A percentile compares a stretch with the other conserved stretches of the same genome.
Evolutionary conservation across 2,888 invertebrate genomes (phyloP).

Genomic region (Dusona sp.): DNA sequence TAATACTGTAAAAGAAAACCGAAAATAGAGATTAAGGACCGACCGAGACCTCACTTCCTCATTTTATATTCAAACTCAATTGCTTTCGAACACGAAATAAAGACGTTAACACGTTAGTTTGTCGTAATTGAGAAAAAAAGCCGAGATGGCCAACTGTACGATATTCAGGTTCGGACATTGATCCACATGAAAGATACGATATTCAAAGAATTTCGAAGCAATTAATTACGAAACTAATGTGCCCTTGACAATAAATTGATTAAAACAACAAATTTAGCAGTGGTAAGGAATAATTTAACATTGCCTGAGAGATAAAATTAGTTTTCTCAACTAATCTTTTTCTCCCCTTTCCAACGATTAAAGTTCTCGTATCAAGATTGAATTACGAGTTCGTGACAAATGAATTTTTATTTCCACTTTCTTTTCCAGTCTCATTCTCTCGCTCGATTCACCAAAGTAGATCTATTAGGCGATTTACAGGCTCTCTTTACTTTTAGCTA

Average conservation of each 20-base stretch:
- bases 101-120: neutral
- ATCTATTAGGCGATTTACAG: slow-evolving; percentile 31
- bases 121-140: neutral
- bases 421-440: neutral
- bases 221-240: neutral
- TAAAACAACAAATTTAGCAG: slow-evolving; percentile 3
- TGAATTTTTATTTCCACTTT: slow-evolving; percentile 18
- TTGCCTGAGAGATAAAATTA: neutral
- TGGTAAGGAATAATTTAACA: neutral
- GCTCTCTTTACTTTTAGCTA: slow-evolving; percentile 24
- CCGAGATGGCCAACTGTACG: neutral
- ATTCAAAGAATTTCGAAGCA: neutral
- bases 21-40: neutral
- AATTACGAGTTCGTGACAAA: slow-evolving; percentile 22
- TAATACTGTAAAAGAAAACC: neutral
- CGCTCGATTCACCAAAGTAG: neutral
- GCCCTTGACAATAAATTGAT: slow-evolving; percentile 4
- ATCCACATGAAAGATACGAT: neutral
- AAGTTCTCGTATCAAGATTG: slow-evolving; percentile 7
- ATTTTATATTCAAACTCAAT: neutral
- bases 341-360: slow-evolving; percentile 20
- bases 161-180: neutral
- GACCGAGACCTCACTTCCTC: neutral
- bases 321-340: slow-evolving; percentile 7
- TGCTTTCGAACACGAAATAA: slow-evolving; percentile 6